Percentiles rank a stretch among this genome's conserved stretches.
These are phyloP conservation scores for Cebus imitator DNA, from an alignment of 2,113 vertebrate species.

Conservation along the genomic window DNA sequence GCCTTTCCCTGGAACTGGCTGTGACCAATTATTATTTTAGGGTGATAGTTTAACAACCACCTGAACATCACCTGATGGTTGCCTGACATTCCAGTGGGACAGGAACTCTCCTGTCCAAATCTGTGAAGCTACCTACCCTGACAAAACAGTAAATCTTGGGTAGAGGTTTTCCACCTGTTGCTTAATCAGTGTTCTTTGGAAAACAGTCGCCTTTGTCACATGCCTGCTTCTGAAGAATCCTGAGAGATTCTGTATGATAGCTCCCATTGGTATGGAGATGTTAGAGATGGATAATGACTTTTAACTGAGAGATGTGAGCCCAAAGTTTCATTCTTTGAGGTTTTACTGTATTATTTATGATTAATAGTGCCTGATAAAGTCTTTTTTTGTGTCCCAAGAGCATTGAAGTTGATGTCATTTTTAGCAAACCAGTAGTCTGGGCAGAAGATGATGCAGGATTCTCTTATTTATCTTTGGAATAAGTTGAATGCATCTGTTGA, in stretches of 20 bases:
- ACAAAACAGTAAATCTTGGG: too few relatives aligned
- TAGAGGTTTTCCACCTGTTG: background rate
- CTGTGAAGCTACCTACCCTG: too few relatives aligned
- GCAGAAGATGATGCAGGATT: background rate
- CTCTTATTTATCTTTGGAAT: background rate
- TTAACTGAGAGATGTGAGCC: background rate
- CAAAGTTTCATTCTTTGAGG: background rate
- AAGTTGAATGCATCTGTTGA: background rate
- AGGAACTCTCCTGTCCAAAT: too few relatives aligned
- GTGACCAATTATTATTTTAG: too few relatives aligned
- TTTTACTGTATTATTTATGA: background rate
- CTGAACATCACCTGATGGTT: too few relatives aligned
- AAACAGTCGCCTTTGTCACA: background rate
- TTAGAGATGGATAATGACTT: background rate
- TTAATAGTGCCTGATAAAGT: background rate
- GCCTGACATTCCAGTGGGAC: too few relatives aligned
- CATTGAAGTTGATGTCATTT: background rate
- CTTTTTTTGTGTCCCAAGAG: background rate
- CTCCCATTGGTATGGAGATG: background rate
- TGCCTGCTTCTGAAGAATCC: background rate
- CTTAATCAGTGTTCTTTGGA: background rate
- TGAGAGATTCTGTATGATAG: background rate
- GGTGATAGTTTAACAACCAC: too few relatives aligned
- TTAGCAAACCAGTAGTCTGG: background rate
- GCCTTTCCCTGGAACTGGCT: too few relatives aligned